Conservation (phyloP, 1,140 invertebrate genomes). For the Drosophila erecta region DNA sequence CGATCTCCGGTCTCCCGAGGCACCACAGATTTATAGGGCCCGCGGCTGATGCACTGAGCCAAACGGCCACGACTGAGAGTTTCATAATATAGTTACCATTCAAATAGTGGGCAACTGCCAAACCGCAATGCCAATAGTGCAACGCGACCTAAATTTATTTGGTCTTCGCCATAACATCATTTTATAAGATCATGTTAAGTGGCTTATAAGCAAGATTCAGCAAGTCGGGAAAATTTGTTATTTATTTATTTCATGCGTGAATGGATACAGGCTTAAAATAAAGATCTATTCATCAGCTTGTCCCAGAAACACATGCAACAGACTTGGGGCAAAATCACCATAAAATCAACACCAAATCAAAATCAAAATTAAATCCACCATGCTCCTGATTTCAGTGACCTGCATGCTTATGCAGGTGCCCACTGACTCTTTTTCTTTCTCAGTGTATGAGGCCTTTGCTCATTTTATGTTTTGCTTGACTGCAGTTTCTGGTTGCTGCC, state of each 20-base stretch:
- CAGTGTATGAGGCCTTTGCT: conserved; percentile 21
- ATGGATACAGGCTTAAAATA: conserved; percentile 19
- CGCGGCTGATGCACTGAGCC: conserved; percentile 25
- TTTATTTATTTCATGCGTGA: conserved; percentile 27
- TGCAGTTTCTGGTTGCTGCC: conserved; percentile 76
- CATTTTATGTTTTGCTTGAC: conserved; percentile 65
- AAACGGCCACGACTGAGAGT: neutral
- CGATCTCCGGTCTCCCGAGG: conserved; percentile 32
- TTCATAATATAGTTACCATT: too few species aligned
- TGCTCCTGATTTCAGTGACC: conserved; percentile 1
- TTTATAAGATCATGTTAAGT: conserved; percentile 4
- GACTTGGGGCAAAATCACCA: neutral
- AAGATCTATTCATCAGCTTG: conserved; percentile 27
- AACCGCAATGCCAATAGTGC: neutral
- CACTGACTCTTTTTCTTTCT: neutral
- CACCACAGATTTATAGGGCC: conserved; percentile 65
- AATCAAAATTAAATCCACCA: conserved; percentile 1
- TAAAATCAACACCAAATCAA: neutral
- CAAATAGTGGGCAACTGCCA: too few species aligned
- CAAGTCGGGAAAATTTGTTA: conserved; percentile 33
- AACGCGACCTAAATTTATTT: conserved; percentile 3
- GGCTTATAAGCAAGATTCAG: neutral
- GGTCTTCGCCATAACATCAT: neutral
- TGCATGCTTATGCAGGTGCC: neutral
- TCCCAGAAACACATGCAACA: conserved; percentile 7